Base-by-base conservation (phyloP, 1,140 invertebrate genomes). In the Leptoteleia sp. region DNA sequence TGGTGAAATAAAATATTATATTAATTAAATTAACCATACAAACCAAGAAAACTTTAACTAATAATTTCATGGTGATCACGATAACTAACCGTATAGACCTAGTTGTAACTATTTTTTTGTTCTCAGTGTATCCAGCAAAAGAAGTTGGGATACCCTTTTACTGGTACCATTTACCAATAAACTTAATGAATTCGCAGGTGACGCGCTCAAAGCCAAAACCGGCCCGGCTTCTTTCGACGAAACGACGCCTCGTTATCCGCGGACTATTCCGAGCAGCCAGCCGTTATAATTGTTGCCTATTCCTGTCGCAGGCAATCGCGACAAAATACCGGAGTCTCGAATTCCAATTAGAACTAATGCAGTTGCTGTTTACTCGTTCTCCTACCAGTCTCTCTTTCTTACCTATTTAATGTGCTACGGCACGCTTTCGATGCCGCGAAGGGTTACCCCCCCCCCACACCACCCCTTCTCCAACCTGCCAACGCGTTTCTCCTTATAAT, bases 291-390 rank as follows among this genome's bases (percentile, higher is more conserved):
- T 71, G 57, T 70, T 79, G 54, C 37, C 47, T 72, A 82, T 73
- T 71, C 48, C 68, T 48, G 54, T 54, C 48, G 47, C n/a, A 35
- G 15, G 52, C 52, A 70, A 79, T 65, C 65, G 75, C 70, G 55
- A 76, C 75, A 80, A 81, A 71, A 79, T 65, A 73, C 45, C 52
- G 29, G 33, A 61, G 38, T 78, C 79, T 79, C 81, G 76, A 82
- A 83, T 84, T 82, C 80, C 83, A 85, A 84, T 84, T 83, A 85
- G 72, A 83, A 83, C 54, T 65, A 77, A 75, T 78, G 57, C 71
- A 76, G 57, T 61, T 42, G 54, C 62, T 57, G 29, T 70, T 62
- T 59, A 70, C 64, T 70, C 29, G 57, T 54, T 72, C 57, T 52
- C 54, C 31, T 33, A 9, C n/a, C 31, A 9, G 4, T 33, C 43